Conservation (phyloP, 1,140 invertebrate species). For the Pachypeltis micranthus region DNA sequence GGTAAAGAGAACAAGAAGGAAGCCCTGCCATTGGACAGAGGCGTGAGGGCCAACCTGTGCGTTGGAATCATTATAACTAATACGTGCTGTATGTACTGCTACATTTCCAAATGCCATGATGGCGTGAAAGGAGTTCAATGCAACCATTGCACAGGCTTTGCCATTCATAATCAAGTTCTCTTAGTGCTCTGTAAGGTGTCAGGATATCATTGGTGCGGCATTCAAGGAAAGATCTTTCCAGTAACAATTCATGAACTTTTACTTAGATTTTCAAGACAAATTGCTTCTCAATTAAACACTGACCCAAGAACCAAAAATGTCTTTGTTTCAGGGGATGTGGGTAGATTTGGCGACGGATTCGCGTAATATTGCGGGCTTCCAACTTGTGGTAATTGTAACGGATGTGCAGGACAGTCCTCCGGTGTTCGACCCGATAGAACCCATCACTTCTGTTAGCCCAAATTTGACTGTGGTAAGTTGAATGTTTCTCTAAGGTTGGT, state of each 20-base stretch:
- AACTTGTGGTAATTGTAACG: slow-evolving; percentile 65
- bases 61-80: no score
- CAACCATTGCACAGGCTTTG: no score
- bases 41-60: no score
- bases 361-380: slow-evolving; percentile 68
- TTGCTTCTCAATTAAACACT: neutral
- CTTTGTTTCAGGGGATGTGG: slow-evolving; percentile 59
- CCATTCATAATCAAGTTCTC: no score
- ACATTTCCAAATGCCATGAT: no score
- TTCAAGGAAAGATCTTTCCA: neutral
- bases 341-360: slow-evolving; percentile 66
- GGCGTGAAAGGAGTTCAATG: no score
- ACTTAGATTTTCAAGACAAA: neutral
- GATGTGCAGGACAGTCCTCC: slow-evolving; percentile 80
- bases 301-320: neutral
- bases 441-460: slow-evolving; percentile 55
- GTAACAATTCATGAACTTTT: neutral
- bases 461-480: slow-evolving; percentile 40
- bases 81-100: no score
- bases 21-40: no score
- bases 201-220: no score
- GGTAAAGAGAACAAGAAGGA: no score
- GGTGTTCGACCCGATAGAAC: slow-evolving; percentile 54
- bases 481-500: no score
- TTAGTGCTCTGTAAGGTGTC: no score